Percentiles rank a stretch among this genome's conserved stretches.
phyloP scores from a whole-genome alignment of 2,888 invertebrate genomes.

The Tachystola acroxantha region DNA sequence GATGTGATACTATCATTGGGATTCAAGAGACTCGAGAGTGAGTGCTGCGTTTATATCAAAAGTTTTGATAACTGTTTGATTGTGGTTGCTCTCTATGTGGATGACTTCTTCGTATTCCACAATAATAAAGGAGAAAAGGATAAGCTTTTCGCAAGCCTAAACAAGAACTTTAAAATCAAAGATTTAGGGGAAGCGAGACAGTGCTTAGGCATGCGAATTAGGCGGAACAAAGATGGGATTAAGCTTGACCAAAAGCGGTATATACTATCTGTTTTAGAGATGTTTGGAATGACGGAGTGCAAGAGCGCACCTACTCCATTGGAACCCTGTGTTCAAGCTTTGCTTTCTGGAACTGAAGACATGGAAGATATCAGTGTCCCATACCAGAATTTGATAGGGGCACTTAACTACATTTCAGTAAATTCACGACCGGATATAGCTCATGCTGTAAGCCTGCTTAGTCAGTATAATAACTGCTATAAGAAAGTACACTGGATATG shows the following conservation, averaged over 20 bases:
- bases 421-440: slow-evolving; percentile 8
- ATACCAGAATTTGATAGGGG: too few relatives aligned
- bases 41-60: slow-evolving; percentile 9
- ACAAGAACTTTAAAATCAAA: slow-evolving; percentile 10
- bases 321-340: too few relatives aligned
- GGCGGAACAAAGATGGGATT: slow-evolving; percentile 3
- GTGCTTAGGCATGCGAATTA: slow-evolving; percentile 15
- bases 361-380: slow-evolving; percentile 5
- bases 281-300: slow-evolving; percentile 8
- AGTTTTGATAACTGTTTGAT: background rate
- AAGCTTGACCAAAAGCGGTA: slow-evolving; percentile 5
- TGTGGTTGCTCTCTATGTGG: slow-evolving; percentile 9
- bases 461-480: slow-evolving; percentile 12
- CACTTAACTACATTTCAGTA: slow-evolving; percentile 12
- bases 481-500: slow-evolving; percentile 8
- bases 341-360: slow-evolving; percentile 13
- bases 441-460: slow-evolving; percentile 4
- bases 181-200: slow-evolving; percentile 15
- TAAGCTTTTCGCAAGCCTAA: slow-evolving; percentile 4
- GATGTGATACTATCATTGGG: slow-evolving; percentile 3
- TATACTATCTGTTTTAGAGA: slow-evolving; percentile 4
- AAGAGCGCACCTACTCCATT: slow-evolving; percentile 11
- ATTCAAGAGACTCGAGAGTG: slow-evolving; percentile 7
- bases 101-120: slow-evolving; percentile 13
- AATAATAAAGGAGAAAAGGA: slow-evolving; percentile 6